These are phyloP conservation scores for Larimichthys polyactis DNA, from an alignment of 2,113 vertebrate genomes.

Conservation along the genomic window DNA sequence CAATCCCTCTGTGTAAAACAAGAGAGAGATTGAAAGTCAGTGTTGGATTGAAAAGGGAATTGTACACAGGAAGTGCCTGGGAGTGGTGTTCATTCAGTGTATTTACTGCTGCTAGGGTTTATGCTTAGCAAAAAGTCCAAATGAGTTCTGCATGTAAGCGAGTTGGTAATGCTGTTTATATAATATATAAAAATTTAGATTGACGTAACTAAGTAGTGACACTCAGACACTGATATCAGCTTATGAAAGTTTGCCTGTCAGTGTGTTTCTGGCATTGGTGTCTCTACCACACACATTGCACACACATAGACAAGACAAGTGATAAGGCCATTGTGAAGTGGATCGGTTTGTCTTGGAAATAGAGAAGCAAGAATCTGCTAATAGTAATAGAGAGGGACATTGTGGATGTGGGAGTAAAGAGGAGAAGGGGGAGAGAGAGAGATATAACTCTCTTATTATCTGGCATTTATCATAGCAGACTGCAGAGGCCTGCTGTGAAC, in stretches of 20 bases:
- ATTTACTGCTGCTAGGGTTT: not conserved
- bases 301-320: not conserved
- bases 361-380: not conserved
- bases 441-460: constrained; percentile 15
- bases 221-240: not conserved
- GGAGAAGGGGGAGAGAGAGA: not conserved
- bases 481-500: constrained; percentile 27
- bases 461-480: constrained; percentile 19
- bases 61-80: not conserved
- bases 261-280: not conserved
- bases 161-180: not conserved
- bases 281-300: not conserved
- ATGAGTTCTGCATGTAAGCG: not conserved
- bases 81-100: not conserved
- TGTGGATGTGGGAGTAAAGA: not conserved
- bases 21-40: not conserved
- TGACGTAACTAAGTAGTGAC: not conserved
- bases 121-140: not conserved
- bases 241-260: not conserved
- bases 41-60: not conserved
- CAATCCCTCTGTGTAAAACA: not conserved
- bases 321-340: constrained; percentile 3
- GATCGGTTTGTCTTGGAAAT: constrained; percentile 4
- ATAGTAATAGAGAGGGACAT: not conserved
- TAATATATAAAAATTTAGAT: not conserved